Conservation (phyloP, 1,140 invertebrate genomes). For the Latrodectus geometricus region DNA sequence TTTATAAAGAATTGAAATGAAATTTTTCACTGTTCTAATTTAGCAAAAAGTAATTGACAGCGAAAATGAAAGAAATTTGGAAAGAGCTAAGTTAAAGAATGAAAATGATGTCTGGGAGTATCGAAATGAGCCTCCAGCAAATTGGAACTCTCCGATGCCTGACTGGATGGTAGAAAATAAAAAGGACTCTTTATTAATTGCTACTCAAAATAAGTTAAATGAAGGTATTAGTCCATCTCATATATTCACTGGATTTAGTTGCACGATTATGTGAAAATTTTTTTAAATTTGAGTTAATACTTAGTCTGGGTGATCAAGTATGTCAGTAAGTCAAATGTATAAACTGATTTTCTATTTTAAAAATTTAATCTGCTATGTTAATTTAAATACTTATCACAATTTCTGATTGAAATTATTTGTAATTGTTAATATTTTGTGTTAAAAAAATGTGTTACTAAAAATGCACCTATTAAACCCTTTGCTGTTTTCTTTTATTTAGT, state of each 20-base stretch:
- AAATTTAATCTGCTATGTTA: too few relatives aligned
- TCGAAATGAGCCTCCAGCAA: slow-evolving; percentile 78
- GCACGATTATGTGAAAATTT: slow-evolving; percentile 3
- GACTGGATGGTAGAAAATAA: slow-evolving; percentile 71
- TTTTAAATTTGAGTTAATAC: neutral
- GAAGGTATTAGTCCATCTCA: slow-evolving; percentile 26
- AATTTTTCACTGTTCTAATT: slow-evolving; percentile 37
- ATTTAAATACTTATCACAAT: too few relatives aligned
- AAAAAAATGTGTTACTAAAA: too few relatives aligned
- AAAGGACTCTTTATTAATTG: slow-evolving; percentile 35
- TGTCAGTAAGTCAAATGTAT: too few relatives aligned
- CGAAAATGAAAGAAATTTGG: slow-evolving; percentile 76
- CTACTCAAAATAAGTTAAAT: slow-evolving; percentile 42
- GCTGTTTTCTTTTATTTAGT: too few relatives aligned
- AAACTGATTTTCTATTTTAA: too few relatives aligned
- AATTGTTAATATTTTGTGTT: too few relatives aligned
- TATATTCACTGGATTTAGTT: slow-evolving; percentile 48
- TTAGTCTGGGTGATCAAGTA: too few relatives aligned
- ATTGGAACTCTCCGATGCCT: slow-evolving; percentile 84
- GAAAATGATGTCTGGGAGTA: slow-evolving; percentile 83
- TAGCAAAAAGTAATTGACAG: slow-evolving; percentile 79
- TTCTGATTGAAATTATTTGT: too few relatives aligned
- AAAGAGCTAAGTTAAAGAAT: slow-evolving; percentile 77
- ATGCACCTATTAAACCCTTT: too few relatives aligned
- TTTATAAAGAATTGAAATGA: too few relatives aligned